Conservation (phyloP, 2,113 vertebrate genomes). For the Limanda limanda region DNA sequence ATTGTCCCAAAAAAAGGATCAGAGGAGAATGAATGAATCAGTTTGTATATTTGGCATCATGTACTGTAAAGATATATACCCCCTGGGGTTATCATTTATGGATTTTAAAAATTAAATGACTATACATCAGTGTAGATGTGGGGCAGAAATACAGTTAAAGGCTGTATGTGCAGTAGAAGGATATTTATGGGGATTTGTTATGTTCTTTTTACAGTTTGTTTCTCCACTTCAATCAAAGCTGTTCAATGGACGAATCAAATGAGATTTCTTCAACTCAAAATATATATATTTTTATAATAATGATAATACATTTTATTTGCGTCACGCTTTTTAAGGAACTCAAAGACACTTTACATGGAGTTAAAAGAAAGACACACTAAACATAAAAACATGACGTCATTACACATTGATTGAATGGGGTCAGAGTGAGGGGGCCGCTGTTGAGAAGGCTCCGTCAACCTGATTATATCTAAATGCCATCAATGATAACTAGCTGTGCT, state of each 20-base stretch:
- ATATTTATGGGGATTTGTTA: background rate
- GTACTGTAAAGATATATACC: background rate
- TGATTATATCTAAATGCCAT: background rate
- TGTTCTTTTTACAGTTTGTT: background rate
- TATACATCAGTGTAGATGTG: background rate
- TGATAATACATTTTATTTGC: too few species aligned
- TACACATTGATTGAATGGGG: too few species aligned
- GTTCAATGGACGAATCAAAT: background rate
- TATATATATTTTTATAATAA: too few species aligned
- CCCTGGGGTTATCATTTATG: background rate
- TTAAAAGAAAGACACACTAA: too few species aligned
- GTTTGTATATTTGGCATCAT: background rate
- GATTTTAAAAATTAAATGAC: background rate
- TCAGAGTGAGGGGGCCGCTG: too few species aligned
- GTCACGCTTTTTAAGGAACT: too few species aligned
- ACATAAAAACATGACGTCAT: too few species aligned
- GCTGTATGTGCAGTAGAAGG: background rate
- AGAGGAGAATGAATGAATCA: background rate
- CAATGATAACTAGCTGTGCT: background rate
- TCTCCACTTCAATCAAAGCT: too few species aligned
- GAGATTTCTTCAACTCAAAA: background rate
- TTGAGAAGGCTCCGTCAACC: too few species aligned
- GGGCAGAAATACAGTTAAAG: too few species aligned
- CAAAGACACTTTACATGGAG: too few species aligned
- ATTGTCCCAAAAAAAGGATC: constrained; percentile 1